Percentiles rank a stretch among this genome's conserved stretches.
These are phyloP conservation scores for Falco concolor DNA, from an alignment of 2,797 vertebrate species.

Conservation along the genomic window DNA sequence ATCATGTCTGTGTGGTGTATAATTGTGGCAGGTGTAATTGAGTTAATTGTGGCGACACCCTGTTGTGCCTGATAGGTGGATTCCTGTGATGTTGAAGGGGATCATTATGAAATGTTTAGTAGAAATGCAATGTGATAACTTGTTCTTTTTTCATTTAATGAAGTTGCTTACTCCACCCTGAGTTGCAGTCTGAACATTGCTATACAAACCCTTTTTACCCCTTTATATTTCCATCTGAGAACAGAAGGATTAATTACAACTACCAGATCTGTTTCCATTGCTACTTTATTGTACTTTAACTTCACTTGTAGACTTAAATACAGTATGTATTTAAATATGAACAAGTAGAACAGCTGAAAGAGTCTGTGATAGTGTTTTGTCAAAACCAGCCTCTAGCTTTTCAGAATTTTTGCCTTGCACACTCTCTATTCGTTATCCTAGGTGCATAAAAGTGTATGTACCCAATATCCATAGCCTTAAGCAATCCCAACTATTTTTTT, in stretches of 20 bases:
- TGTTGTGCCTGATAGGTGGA: not conserved
- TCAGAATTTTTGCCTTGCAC: not conserved
- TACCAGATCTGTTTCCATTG: not conserved
- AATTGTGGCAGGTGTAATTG: not conserved
- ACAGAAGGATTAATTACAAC: not conserved
- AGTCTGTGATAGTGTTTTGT: not conserved
- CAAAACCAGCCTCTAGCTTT: not conserved
- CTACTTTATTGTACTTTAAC: not conserved
- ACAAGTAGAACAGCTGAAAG: not conserved
- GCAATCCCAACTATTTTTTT: not conserved
- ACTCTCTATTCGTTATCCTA: not conserved
- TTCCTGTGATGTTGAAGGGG: not conserved
- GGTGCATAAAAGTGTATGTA: not conserved
- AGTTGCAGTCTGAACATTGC: not conserved
- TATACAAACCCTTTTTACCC: not conserved
- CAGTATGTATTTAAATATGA: not conserved
- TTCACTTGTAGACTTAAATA: not conserved
- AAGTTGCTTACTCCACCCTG: not conserved
- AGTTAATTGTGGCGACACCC: not conserved
- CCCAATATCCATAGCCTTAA: not conserved
- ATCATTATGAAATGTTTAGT: not conserved
- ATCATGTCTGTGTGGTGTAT: not conserved
- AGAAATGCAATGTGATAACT: not conserved
- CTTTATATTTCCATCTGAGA: not conserved
- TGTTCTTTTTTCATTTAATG: not conserved